These are phyloP conservation scores for Spodoptera picta DNA, from an alignment of 2,888 invertebrate species.

Conservation along the genomic window DNA sequence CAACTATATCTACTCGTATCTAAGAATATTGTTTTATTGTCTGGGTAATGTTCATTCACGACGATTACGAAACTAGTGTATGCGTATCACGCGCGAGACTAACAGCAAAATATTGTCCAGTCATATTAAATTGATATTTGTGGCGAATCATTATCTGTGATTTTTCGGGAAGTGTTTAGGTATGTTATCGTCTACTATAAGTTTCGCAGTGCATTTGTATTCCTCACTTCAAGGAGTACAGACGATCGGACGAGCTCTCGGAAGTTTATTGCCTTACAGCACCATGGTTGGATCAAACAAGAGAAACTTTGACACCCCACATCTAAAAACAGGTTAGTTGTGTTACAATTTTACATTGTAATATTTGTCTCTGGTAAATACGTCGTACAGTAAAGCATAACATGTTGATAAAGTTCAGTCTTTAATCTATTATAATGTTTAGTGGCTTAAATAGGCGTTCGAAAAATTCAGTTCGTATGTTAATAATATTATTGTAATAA, in stretches of 20 bases:
- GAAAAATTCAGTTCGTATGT: too few species aligned
- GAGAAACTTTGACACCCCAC: conserved; percentile 77
- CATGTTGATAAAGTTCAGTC: too few species aligned
- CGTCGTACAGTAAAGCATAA: too few species aligned
- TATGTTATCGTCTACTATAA: conserved; percentile 35
- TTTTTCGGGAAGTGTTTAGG: conserved; percentile 5
- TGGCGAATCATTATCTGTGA: conserved; percentile 14
- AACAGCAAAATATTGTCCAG: too few species aligned
- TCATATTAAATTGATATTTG: conserved; percentile 1
- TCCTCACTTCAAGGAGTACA: conserved; percentile 60
- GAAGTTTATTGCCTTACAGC: conserved; percentile 68
- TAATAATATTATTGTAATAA: too few species aligned
- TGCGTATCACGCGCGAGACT: too few species aligned
- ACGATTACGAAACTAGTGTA: too few species aligned
- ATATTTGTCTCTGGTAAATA: neutral
- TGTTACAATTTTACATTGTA: neutral
- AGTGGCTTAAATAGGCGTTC: too few species aligned
- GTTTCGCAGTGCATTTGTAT: conserved; percentile 59
- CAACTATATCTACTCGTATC: too few species aligned
- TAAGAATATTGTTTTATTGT: too few species aligned
- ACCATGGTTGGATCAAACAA: conserved; percentile 71
- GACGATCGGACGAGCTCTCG: conserved; percentile 65
- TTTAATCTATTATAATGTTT: too few species aligned
- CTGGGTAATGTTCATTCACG: too few species aligned
- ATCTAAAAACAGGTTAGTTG: conserved; percentile 77